These are phyloP conservation scores for Hetaerina titia DNA, from an alignment of 2,888 invertebrate species.

Conservation along the genomic window DNA sequence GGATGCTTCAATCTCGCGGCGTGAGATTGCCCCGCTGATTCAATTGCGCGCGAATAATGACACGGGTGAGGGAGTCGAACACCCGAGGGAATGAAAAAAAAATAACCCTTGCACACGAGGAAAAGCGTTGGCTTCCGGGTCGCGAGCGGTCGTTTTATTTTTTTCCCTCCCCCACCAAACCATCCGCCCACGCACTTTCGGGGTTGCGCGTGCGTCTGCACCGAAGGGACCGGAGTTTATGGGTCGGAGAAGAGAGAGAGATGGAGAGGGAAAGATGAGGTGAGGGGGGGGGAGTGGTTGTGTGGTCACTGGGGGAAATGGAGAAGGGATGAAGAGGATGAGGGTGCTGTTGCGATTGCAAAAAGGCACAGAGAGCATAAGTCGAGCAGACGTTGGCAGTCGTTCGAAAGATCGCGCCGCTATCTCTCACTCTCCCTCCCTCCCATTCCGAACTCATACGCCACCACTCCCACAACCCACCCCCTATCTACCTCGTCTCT, in stretches of 20 bases:
- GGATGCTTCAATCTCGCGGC: constrained; percentile 14
- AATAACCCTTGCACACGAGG: background rate
- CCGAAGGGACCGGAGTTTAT: background rate
- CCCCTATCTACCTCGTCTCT: background rate
- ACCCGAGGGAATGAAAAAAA: background rate
- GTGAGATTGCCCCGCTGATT: constrained; percentile 18
- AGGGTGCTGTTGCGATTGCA: background rate
- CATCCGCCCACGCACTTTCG: background rate
- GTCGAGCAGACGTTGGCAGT: background rate
- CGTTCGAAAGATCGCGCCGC: background rate
- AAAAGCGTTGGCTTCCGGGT: background rate
- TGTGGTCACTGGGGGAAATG: background rate
- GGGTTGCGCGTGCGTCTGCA: background rate
- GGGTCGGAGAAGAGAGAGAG: background rate
- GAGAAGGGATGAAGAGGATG: background rate
- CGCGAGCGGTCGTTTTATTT: background rate
- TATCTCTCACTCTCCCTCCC: background rate
- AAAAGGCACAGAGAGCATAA: background rate
- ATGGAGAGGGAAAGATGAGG: background rate
- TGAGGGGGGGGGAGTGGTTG: background rate
- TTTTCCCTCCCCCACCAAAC: background rate
- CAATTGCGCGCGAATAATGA: constrained; percentile 21
- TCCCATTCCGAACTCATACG: background rate
- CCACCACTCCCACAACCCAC: background rate
- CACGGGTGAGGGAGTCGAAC: constrained; percentile 5